Evolutionary conservation across 2,113 vertebrate genomes (phyloP), one percentile per base, ranked within the genome.

Genomic region (Carlito syrichta): DNA sequence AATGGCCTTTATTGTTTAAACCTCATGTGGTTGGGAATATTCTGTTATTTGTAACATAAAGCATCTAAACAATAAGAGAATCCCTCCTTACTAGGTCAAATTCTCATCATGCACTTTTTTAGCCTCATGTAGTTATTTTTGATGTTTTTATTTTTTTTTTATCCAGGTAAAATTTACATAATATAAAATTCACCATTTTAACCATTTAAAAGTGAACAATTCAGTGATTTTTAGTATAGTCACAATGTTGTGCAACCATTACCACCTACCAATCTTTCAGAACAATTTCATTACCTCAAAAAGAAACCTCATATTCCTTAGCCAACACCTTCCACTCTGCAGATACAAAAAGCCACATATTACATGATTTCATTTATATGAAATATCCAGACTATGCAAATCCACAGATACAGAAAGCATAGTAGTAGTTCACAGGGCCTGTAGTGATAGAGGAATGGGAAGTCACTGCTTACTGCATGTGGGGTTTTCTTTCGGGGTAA

Each of bases 131-230:
- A 68, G 40, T 92, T 82, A 90, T 68, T 78, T 95, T 95, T 90
- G 8, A 73, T 45, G 63, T 87, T 76, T 71, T 45, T 4, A 68
- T 68, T 89, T 94, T 79, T 63, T 35, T 45, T 62, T 56, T 32
- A 86, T 63, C n/a, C n/a, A n/a, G n/a, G 86, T 95, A 89, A 95
- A 94, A 50, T 81, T 94, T 27, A 76, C n/a, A 69, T 76, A 89
- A 66, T 35, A 83, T 60, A 84, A 93, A 93, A 86, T 8, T 81
- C 38, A 73, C n/a, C 81, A 79, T 83, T 79, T 84, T 58, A 85
- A 32, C 9, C 56, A 74, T 52, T 93, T 81, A 58, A 91, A 94
- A 89, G 4, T 85, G 4, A 73, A 52, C 25, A 81, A 79, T 22
- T 90, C 82, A 38, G 62, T 87, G 30, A 20, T 69, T 83, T 79